Conservation (phyloP, 2,797 vertebrate species). For the Coreius guichenoti region DNA sequence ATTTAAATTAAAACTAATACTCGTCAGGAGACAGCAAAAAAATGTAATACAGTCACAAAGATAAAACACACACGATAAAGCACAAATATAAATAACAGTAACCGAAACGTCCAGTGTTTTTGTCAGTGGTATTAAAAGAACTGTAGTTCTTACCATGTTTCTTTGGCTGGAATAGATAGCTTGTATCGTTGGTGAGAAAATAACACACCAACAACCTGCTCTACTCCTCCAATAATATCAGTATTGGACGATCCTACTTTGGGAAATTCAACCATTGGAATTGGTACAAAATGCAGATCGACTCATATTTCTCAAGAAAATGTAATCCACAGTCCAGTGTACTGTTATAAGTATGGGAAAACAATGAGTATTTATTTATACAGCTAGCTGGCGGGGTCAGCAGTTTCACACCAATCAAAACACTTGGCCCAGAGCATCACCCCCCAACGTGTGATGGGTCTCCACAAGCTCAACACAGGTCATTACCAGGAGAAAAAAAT, state of each 20-base stretch:
- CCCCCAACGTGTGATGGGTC: slow-evolving; percentile 22
- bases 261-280: background rate
- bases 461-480: slow-evolving; percentile 22
- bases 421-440: slow-evolving; percentile 20
- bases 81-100: background rate
- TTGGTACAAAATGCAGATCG: background rate
- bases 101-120: background rate
- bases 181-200: background rate
- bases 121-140: background rate
- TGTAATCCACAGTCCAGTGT: background rate
- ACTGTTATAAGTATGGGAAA: slow-evolving; percentile 28
- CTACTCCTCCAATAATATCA: background rate
- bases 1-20: background rate
- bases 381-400: background rate
- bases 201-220: background rate
- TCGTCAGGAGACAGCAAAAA: background rate
- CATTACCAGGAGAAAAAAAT: slow-evolving; percentile 41
- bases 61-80: background rate
- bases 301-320: slow-evolving; percentile 14
- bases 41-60: background rate
- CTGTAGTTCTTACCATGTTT: slow-evolving; percentile 11
- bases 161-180: background rate
- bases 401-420: slow-evolving; percentile 33
- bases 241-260: background rate
- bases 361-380: slow-evolving; percentile 22